Evolutionary conservation across 2,888 invertebrate genomes (phyloP).

Genomic region (Drosophila flavopinicola): DNA sequence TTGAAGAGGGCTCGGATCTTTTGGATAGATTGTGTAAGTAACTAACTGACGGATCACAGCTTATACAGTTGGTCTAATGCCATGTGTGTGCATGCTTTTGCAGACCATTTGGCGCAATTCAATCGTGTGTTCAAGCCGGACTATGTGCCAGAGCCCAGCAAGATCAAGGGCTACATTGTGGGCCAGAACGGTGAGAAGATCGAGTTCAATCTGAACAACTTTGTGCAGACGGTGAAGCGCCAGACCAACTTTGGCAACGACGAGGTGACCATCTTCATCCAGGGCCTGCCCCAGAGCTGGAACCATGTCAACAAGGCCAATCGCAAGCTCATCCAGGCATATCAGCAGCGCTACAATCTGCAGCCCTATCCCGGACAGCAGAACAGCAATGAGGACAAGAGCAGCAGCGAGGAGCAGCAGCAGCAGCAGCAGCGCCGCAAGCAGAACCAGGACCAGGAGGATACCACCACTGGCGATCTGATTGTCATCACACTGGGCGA

Average conservation of each 20-base stretch:
- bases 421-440: constrained; percentile 45
- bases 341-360: constrained; percentile 77
- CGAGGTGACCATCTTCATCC: constrained; percentile 81
- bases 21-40: constrained; percentile 77
- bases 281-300: constrained; percentile 73
- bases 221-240: constrained; percentile 63
- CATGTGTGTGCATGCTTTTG: background rate
- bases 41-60: too few species aligned
- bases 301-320: constrained; percentile 72
- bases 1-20: constrained; percentile 70
- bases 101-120: constrained; percentile 78
- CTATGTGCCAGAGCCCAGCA: constrained; percentile 72
- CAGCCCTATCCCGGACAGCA: constrained; percentile 46
- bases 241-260: constrained; percentile 72
- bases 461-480: constrained; percentile 67
- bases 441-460: constrained; percentile 44
- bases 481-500: constrained; percentile 78
- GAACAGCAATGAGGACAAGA: constrained; percentile 42
- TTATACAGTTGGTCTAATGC: too few species aligned
- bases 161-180: constrained; percentile 66
- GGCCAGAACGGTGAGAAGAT: constrained; percentile 68
- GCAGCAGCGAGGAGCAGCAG: constrained; percentile 66
- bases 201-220: constrained; percentile 64
- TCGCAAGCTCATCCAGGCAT: constrained; percentile 76
- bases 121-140: constrained; percentile 67